Base-by-base conservation (phyloP, 2,113 vertebrate species). In the Cathartes aura region DNA sequence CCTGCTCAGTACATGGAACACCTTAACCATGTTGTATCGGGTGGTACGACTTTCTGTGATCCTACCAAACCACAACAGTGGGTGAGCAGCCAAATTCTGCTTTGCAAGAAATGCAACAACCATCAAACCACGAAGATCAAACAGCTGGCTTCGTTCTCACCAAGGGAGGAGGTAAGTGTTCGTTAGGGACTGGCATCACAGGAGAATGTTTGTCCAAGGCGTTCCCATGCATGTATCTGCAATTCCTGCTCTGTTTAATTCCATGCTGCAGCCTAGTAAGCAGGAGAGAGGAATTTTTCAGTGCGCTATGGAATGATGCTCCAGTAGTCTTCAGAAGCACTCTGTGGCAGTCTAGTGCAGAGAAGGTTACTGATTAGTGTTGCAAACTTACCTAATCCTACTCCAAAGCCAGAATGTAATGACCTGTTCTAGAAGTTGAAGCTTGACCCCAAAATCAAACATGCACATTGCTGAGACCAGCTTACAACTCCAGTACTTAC, bases 1-100 rank as follows among this genome's bases (percentile, higher is more conserved):
- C 99, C 99, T 3, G 99, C 99, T 16, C 99, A 99, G 98, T 99
- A 99, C 97, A 98, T 99, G 98, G 99, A 99, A 63, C 98, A 99
- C 96, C 98, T 99, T 23, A 99, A 99, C 98, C 99, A 99, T 3
- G 99, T 99, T 5, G 98, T 99, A 73, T 99, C 99, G 0, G 98
- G 99, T 18, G 93, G 94, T 2, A 94, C 98, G 0, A 97, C 98
- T 11, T 95, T 98, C 66, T 96, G 96, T 0, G 98, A 99, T 42
- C 91, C 98, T 1, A 29, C 97, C 2, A 99, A 99, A 91, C 98
- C 98, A 0, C 99, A 99, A 56, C 99, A 99, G 94, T 99, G 99
- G 99, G 99, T 99, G 72, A 99, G 99, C 98, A 99, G 99, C 97
- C 99, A 99, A 89, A 98, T 99, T 97, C 98, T 99, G 74, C 98